phyloP scores from a whole-genome alignment of 2,888 invertebrate genomes.

The Pristionchus exspectatus region DNA sequence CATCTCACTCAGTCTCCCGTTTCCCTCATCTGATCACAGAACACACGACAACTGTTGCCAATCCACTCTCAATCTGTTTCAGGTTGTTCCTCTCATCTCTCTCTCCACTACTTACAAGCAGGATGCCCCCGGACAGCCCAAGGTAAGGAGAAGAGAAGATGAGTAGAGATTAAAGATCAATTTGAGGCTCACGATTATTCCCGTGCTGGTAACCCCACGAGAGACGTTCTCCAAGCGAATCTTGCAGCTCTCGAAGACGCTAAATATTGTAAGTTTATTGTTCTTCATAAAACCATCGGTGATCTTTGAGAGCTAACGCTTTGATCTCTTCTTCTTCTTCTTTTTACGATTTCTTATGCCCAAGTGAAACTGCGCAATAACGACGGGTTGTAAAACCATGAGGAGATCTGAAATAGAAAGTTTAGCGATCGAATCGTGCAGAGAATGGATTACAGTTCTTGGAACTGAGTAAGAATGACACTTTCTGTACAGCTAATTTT shows the following conservation, averaged over 20 bases:
- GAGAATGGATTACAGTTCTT: neutral
- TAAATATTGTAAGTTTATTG: slow-evolving; percentile 84
- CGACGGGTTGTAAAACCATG: slow-evolving; percentile 14
- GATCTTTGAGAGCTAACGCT: neutral
- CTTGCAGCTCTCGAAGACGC: slow-evolving; percentile 93
- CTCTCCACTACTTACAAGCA: slow-evolving; percentile 95
- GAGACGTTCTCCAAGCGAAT: slow-evolving; percentile 90
- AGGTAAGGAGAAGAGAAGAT: slow-evolving; percentile 81
- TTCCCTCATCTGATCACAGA: neutral
- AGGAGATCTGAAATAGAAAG: slow-evolving; percentile 11
- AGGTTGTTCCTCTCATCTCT: slow-evolving; percentile 91
- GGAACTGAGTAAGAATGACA: neutral
- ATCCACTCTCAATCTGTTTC: slow-evolving; percentile 46
- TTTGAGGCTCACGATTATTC: slow-evolving; percentile 83
- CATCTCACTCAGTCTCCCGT: neutral
- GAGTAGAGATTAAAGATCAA: neutral
- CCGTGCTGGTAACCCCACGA: slow-evolving; percentile 94
- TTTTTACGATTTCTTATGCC: neutral
- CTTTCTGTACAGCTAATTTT: neutral
- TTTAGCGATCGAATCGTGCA: neutral
- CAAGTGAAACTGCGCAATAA: neutral
- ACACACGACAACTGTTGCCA: neutral
- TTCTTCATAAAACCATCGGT: neutral
- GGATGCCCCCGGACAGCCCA: slow-evolving; percentile 88
- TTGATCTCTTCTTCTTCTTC: neutral